Base-by-base conservation (phyloP, 1,140 invertebrate genomes). In the Magallana gigas region DNA sequence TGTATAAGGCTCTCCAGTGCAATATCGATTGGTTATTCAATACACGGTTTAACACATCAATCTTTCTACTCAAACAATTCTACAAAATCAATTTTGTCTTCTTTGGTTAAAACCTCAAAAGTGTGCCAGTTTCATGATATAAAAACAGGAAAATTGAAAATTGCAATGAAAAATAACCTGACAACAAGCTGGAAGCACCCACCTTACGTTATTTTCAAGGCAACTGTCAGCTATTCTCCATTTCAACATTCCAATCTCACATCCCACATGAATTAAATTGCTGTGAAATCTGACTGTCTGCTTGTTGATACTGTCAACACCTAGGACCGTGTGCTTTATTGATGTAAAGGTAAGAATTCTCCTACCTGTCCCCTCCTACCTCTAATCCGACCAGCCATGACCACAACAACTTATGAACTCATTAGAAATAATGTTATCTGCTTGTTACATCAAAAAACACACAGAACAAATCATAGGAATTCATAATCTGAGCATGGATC, bases 241-340 rank as follows among this genome's bases (percentile, higher is more conserved):
- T 71, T 71, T 71, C 68, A 71, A 12, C 68, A 71, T 71, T 71
- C 68, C 68, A 71, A 71, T 71, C 18, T 71, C 23, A 71, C 68
- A 71, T 71, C 68, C 68, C 68, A 71, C 68, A 71, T 71, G 68
- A 71, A 71, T 71, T 71, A 71, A 71, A 71, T 71, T 71, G 36
- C 68, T 29, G 68, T 71, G 68, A 71, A 71, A 71, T 71, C 68
- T 71, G 8, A 29, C 9, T 23, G 23, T 71, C 68, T 71, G 68
- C 68, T 71, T 71, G 68, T 71, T 71, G 68, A 71, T 71, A 29
- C 68, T 71, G 68, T 71, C 68, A 71, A 71, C 68, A 71, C 68
- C 12, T 71, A 29, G 23, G 4, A 4, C 23, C 23, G 11, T 12
- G 68, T 71, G 68, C 23, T 29, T 71, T 71, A 71, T 71, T 71